phyloP scores from a whole-genome alignment of 2,113 vertebrate genomes.

The Ptychochromis oligacanthus region DNA sequence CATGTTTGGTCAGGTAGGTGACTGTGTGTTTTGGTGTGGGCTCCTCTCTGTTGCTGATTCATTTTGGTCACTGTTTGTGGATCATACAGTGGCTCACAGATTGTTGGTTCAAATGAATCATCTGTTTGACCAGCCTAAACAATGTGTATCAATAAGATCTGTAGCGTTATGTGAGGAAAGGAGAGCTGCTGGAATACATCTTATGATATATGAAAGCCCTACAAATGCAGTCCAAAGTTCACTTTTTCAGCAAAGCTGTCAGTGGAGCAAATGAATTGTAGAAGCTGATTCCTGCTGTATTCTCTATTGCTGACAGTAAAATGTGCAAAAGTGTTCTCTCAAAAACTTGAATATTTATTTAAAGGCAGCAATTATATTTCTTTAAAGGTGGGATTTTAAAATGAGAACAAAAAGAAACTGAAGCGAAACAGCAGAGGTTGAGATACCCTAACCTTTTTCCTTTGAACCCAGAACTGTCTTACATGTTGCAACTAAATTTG shows the following conservation, averaged over 20 bases:
- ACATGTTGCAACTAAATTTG: background rate
- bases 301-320: background rate
- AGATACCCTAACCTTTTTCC: background rate
- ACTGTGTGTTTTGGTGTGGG: constrained; percentile 69
- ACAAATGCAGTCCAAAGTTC: background rate
- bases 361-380: background rate
- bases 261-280: background rate
- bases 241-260: background rate
- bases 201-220: background rate
- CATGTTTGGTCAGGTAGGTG: constrained; percentile 26
- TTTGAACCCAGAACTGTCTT: too few relatives aligned
- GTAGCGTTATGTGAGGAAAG: background rate
- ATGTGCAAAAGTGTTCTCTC: background rate
- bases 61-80: constrained; percentile 13
- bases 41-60: constrained; percentile 46
- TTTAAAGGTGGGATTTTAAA: background rate
- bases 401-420: background rate
- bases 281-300: background rate
- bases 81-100: constrained; percentile 12
- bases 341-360: background rate
- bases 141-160: constrained; percentile 17
- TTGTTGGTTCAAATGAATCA: constrained; percentile 67
- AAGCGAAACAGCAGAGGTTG: background rate
- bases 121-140: constrained; percentile 55
- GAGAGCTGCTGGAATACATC: background rate